phyloP scores from a whole-genome alignment of 2,113 vertebrate species.

The Rhea americana region DNA sequence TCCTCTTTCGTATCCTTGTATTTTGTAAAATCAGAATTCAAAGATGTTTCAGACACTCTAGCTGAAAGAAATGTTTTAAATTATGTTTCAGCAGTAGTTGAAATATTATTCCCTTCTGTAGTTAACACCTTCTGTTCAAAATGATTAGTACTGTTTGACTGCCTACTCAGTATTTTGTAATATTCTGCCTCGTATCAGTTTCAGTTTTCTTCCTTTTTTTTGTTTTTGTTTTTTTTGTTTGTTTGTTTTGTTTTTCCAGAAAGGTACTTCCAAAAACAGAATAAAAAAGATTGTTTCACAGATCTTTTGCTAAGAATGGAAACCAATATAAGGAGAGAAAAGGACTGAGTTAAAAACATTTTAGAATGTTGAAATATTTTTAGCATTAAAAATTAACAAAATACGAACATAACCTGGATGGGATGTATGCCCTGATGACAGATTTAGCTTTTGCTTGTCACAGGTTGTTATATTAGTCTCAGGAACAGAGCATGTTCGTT shows the following conservation, averaged over 20 bases:
- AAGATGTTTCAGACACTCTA: constrained; percentile 52
- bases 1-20: constrained; percentile 30
- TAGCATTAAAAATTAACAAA: background rate
- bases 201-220: background rate
- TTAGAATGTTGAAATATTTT: background rate
- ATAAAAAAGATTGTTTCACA: constrained; percentile 28
- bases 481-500: constrained; percentile 66
- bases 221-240: background rate
- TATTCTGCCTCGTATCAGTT: background rate
- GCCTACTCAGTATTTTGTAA: background rate
- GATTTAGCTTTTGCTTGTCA: constrained; percentile 32
- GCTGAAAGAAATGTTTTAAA: constrained; percentile 62
- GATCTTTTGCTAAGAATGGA: background rate
- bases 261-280: constrained; percentile 47
- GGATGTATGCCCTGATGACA: background rate
- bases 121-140: constrained; percentile 7
- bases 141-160: background rate
- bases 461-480: constrained; percentile 47
- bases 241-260: background rate
- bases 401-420: constrained; percentile 62
- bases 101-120: constrained; percentile 1
- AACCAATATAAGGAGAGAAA: background rate
- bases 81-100: constrained; percentile 24
- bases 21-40: constrained; percentile 31
- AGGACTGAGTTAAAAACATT: background rate